Conservation (phyloP, 2,797 vertebrate species). For the Hydrocynus forskahlii region DNA sequence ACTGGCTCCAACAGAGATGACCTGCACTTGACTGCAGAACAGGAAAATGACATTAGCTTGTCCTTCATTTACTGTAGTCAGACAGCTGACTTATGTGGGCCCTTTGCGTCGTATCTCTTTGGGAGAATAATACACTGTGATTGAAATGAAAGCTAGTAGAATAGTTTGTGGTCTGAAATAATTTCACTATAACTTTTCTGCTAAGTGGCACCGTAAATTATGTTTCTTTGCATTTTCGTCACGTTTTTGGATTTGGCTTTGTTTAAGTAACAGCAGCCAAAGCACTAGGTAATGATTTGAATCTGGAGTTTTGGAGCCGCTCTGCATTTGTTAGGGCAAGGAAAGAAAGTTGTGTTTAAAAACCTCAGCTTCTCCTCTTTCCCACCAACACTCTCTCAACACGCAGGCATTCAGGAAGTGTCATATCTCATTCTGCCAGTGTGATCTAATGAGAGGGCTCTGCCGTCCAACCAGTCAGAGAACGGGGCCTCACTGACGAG, state of each 20-base stretch:
- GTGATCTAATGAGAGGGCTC: constrained; percentile 55
- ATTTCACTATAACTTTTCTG: constrained; percentile 21
- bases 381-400: constrained; percentile 67
- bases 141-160: not conserved
- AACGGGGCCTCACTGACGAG: constrained; percentile 22
- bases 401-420: constrained; percentile 72
- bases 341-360: constrained; percentile 54
- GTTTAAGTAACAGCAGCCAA: constrained; percentile 29
- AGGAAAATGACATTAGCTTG: not conserved
- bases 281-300: constrained; percentile 28
- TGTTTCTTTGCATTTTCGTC: constrained; percentile 19
- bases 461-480: constrained; percentile 38
- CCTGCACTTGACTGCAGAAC: constrained; percentile 2
- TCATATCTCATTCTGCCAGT: constrained; percentile 63
- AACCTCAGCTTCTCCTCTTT: constrained; percentile 63
- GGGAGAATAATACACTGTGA: constrained; percentile 3
- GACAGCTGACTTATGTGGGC: not conserved
- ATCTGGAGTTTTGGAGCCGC: constrained; percentile 24
- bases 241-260: constrained; percentile 23
- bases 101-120: not conserved
- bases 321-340: constrained; percentile 25
- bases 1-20: not conserved
- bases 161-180: constrained; percentile 3
- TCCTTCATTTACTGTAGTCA: not conserved
- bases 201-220: constrained; percentile 14